Base-by-base conservation (phyloP, 2,113 vertebrate genomes). In the Abramis brama region DNA sequence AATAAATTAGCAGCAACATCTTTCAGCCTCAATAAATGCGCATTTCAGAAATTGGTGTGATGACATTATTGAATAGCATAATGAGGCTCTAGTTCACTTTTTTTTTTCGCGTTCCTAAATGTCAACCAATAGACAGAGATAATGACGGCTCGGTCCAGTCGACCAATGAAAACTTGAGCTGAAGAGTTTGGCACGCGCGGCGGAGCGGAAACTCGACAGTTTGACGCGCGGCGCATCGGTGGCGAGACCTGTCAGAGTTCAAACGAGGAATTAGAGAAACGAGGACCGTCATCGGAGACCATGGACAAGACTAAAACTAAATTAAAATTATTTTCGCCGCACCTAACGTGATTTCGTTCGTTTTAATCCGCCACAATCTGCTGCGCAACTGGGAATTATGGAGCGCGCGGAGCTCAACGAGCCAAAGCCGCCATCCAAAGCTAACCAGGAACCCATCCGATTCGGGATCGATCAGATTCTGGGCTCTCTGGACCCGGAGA, bases 381-480 rank as follows among this genome's bases (percentile, higher is more conserved):
- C 43, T n/a, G 39, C 55, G 33, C 55, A n/a, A 90, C 85, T 84
- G 77, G 83, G 86, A 90, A 95, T 94, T 91, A 99, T 98, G 97
- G 97, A 99, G 90, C 96, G 95, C 94, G 92, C 82, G 23, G 92
- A 23, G 55, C 19, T 57, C 55, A 57, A 57, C 7, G 55, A 91
- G 39, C 87, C 93, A 86, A 94, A 93, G 78, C 94, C 93, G 82
- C 92, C 96, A 83, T 95, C 96, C 87, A 97, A 97, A 93, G 94
- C 94, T 83, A 93, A 94, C 86, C 96, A 97, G 87, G 97, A 98
- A 86, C 96, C 96, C 93, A 98, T 97, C 93, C 97, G 97, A 90
- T 98, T 98, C 92, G 97, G 97, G 79, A 98, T 98, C 89, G 97
- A 98, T 92, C 97, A 97, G 94, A 98, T 98, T 84, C 94, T 98